Evolutionary conservation across 2,888 invertebrate genomes (phyloP).

Genomic region (Ochropleura leucogaster): DNA sequence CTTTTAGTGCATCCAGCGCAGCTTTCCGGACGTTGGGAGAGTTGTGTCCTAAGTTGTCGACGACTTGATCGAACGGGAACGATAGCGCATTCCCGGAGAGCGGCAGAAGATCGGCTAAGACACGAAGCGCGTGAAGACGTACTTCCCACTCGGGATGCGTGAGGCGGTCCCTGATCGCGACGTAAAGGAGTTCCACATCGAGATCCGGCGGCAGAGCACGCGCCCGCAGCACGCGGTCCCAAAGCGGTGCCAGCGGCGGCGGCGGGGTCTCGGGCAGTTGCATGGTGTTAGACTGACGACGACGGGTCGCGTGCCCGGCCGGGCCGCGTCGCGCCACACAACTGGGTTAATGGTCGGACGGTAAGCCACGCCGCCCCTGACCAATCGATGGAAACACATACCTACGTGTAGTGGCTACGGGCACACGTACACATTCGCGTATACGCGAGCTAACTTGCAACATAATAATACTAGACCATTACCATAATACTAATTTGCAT

Average conservation of each 20-base stretch:
- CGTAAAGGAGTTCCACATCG: slow-evolving; percentile 92
- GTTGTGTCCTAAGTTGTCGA: slow-evolving; percentile 94
- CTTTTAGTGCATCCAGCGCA: slow-evolving; percentile 94
- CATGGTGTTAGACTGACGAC: slow-evolving; percentile 81
- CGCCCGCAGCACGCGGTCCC: slow-evolving; percentile 95
- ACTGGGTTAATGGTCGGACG: slow-evolving; percentile 90
- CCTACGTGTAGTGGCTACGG: slow-evolving; percentile 55
- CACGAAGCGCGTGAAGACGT: slow-evolving; percentile 94
- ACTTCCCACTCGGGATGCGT: slow-evolving; percentile 96
- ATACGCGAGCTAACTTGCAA: slow-evolving; percentile 42
- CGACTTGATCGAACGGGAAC: slow-evolving; percentile 93
- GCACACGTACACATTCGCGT: slow-evolving; percentile 56
- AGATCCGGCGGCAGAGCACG: slow-evolving; percentile 93
- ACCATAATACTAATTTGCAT: slow-evolving; percentile 54
- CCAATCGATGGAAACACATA: slow-evolving; percentile 87
- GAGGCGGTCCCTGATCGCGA: slow-evolving; percentile 93
- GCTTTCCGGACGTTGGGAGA: slow-evolving; percentile 95
- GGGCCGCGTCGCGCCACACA: slow-evolving; percentile 86
- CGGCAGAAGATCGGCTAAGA: slow-evolving; percentile 94
- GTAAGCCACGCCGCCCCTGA: slow-evolving; percentile 87
- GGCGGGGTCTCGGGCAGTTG: slow-evolving; percentile 87
- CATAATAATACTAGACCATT: slow-evolving; percentile 48
- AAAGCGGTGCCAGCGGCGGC: slow-evolving; percentile 93
- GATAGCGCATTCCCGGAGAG: slow-evolving; percentile 93
- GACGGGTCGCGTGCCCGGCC: slow-evolving; percentile 83